Conservation (phyloP, 2,888 invertebrate genomes). For the Noctua janthe region DNA sequence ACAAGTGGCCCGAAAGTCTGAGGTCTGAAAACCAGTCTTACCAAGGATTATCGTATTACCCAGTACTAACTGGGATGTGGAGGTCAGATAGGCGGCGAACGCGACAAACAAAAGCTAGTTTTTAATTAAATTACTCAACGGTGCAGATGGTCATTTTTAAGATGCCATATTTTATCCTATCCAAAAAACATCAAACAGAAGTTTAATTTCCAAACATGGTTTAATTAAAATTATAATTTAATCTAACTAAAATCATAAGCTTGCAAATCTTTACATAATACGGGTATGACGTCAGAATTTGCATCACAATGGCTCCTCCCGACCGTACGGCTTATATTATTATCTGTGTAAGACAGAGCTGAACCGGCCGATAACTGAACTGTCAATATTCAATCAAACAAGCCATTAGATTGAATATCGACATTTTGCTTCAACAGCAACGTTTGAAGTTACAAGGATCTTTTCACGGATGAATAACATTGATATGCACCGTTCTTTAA, state of each 20-base stretch:
- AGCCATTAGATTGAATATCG: constrained; percentile 13
- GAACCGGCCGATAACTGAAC: constrained; percentile 12
- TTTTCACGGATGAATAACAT: not conserved
- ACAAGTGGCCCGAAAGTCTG: no score
- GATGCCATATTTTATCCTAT: no score
- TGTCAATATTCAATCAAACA: constrained; percentile 19
- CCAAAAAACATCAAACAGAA: no score
- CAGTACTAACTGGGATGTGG: no score
- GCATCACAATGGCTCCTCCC: constrained; percentile 14
- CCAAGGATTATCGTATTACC: no score
- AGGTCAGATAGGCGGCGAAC: no score
- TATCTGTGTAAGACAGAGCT: not conserved
- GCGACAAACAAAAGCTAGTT: not conserved
- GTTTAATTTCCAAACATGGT: no score
- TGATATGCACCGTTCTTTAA: not conserved
- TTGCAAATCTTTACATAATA: not conserved
- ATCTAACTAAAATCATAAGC: not conserved
- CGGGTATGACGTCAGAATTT: constrained; percentile 3
- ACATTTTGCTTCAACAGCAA: not conserved
- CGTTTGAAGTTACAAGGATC: not conserved
- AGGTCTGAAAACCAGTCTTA: no score
- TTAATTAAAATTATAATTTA: no score
- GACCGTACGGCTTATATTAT: not conserved
- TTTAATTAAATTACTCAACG: not conserved
- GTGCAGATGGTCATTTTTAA: not conserved